Evolutionary conservation across 2,888 invertebrate genomes (phyloP).

Genomic region (Agrotis clavis): DNA sequence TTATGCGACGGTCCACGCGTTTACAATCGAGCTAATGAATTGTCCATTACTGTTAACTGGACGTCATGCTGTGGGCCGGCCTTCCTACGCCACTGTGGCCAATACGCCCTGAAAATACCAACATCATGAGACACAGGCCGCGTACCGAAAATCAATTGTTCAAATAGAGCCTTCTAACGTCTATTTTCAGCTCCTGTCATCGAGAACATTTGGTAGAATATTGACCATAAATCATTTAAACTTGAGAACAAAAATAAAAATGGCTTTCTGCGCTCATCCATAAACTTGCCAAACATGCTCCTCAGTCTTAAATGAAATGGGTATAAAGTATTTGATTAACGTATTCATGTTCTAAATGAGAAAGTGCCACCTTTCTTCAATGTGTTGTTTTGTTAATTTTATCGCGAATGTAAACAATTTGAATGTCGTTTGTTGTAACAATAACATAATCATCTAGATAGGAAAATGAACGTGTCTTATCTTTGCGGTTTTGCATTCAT

Average conservation of each 20-base stretch:
- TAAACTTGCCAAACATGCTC: no score
- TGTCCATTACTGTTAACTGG: constrained; percentile 66
- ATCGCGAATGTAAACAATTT: constrained; percentile 57
- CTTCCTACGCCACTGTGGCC: constrained; percentile 44
- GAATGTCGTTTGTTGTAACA: constrained; percentile 24
- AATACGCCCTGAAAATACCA: constrained; percentile 50
- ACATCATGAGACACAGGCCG: constrained; percentile 6
- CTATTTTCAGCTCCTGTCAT: constrained; percentile 39
- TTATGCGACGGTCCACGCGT: constrained; percentile 34
- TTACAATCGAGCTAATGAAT: constrained; percentile 66
- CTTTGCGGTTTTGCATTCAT: constrained; percentile 41
- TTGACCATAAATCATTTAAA: no score
- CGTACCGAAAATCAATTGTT: constrained; percentile 34
- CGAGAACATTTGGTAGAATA: not conserved
- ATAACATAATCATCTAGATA: constrained; percentile 50
- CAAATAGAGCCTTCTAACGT: constrained; percentile 36
- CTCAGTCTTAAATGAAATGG: not conserved
- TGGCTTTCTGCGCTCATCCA: no score
- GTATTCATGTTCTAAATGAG: constrained; percentile 4
- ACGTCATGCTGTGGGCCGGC: constrained; percentile 62
- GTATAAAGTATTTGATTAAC: constrained; percentile 17
- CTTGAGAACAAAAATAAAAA: no score
- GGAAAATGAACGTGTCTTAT: constrained; percentile 41
- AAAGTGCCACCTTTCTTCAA: constrained; percentile 28
- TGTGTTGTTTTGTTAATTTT: constrained; percentile 52